Base-by-base conservation (phyloP, 92 coral and sea anemone genomes). In the Hydrozoanthus gracilis region DNA sequence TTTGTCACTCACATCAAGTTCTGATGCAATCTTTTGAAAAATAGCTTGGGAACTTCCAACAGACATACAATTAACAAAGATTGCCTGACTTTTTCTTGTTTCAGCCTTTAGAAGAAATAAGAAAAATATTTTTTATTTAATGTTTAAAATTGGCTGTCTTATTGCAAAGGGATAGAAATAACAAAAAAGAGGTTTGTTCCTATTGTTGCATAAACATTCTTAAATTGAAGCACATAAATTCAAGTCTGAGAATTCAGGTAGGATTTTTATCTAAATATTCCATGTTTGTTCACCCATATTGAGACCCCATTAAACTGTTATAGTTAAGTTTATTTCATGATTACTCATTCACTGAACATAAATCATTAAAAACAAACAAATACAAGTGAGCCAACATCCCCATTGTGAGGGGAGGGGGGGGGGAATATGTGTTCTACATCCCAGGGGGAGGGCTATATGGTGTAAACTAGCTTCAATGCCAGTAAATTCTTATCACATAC, bases 41-140 rank as follows among this genome's bases (percentile, higher is more conserved):
- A 97, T 95, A 14, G 92, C 95, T 76, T 93, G 93, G 0, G 99
- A 91, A 52, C 88, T 91, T 56, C 91, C 91, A 15, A 97, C 85
- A 39, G 96, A 89, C 99, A 97, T 97, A 84, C 98, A 97, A 88
- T 97, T 97, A 45, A 97, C 91, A 87, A 97, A 95, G 73, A 91
- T 92, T 48, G 94, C 93, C 77, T 94, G 95, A 66, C 92, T 92
- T 44, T 92, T 90, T 20, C 82, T 82, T 60, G 93, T 77, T 55
- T 93, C 94, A 82, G 71, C 92, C 95, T 92, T 72, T 44, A 11
- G 67, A 52, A 67, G 16, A 8, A 44, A 35, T 46, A 76, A 13
- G 39, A 76, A 17, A 47, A 73, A 16, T 15, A 17, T 15, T 17
- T 46, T n/a, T 44, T 47, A 75, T 3, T 49, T 4, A 50, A 4